Evolutionary conservation across 1,140 invertebrate species (phyloP).

Genomic region (Physella acuta): DNA sequence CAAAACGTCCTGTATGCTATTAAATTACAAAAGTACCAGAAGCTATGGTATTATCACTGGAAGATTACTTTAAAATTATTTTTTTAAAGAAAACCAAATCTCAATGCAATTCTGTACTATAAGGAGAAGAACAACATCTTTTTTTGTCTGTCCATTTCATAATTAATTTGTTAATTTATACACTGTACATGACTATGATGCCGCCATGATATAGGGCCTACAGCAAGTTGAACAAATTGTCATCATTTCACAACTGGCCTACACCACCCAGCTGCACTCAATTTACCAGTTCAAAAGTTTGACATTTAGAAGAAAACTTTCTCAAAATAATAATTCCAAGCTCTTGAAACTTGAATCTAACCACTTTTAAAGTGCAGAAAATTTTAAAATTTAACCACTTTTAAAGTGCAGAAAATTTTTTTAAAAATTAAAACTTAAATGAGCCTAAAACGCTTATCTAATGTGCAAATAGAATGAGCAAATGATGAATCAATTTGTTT

Average conservation of each 20-base stretch:
- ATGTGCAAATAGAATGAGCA: too few species aligned
- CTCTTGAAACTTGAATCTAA: not conserved
- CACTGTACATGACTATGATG: not conserved
- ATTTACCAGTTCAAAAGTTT: not conserved
- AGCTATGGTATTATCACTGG: too few species aligned
- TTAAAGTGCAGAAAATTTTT: too few species aligned
- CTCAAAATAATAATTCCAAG: not conserved
- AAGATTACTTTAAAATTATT: not conserved
- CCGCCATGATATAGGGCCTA: not conserved
- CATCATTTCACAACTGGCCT: not conserved
- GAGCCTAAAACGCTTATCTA: too few species aligned
- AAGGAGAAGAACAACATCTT: constrained; percentile 21
- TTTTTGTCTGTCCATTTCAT: not conserved
- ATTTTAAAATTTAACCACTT: not conserved
- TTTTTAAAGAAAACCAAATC: not conserved
- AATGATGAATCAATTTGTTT: too few species aligned
- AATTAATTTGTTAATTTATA: not conserved
- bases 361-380: not conserved
- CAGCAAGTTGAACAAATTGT: not conserved
- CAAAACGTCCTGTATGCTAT: not conserved
- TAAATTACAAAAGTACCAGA: too few species aligned
- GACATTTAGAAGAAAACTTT: not conserved
- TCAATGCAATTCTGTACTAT: constrained; percentile 20
- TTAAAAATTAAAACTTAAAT: too few species aligned
- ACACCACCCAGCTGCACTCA: not conserved